A percentile compares a stretch with the other conserved stretches of the same genome.
Evolutionary conservation across 2,888 invertebrate species (phyloP).

Genomic region (Cacoxenus indagator): DNA sequence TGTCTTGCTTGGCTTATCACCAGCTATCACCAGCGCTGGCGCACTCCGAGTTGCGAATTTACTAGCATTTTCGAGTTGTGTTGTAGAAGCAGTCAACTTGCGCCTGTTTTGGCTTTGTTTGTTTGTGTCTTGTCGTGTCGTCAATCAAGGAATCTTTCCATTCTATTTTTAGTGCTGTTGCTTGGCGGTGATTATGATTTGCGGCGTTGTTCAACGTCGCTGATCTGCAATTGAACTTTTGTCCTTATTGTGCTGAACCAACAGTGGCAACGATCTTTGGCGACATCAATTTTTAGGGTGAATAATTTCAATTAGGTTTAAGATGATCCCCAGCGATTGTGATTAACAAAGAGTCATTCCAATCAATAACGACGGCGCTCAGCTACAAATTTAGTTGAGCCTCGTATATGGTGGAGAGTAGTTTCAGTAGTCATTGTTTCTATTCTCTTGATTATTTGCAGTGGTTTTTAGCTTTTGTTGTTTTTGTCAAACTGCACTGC

Average conservation of each 20-base stretch:
- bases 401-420: neutral
- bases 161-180: conserved; percentile 6
- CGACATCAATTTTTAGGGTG: conserved; percentile 70
- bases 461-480: neutral
- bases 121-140: no score
- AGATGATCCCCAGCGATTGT: conserved; percentile 48
- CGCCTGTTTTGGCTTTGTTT: no score
- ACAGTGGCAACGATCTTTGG: conserved; percentile 59
- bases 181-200: conserved; percentile 13
- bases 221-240: conserved; percentile 60
- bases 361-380: conserved; percentile 19
- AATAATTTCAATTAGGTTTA: conserved; percentile 67
- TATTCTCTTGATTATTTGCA: conserved; percentile 3
- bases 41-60: neutral
- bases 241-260: conserved; percentile 53
- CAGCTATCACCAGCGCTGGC: no score
- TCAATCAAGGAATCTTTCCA: conserved; percentile 7
- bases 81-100: no score
- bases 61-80: no score
- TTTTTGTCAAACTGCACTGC: neutral
- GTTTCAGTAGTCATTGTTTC: neutral
- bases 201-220: neutral
- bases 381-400: neutral
- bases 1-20: no score
- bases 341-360: conserved; percentile 47